Evolutionary conservation across 2,797 vertebrate species (phyloP), one percentile per base, ranked within the genome.

Genomic region (Cynopterus sphinx): DNA sequence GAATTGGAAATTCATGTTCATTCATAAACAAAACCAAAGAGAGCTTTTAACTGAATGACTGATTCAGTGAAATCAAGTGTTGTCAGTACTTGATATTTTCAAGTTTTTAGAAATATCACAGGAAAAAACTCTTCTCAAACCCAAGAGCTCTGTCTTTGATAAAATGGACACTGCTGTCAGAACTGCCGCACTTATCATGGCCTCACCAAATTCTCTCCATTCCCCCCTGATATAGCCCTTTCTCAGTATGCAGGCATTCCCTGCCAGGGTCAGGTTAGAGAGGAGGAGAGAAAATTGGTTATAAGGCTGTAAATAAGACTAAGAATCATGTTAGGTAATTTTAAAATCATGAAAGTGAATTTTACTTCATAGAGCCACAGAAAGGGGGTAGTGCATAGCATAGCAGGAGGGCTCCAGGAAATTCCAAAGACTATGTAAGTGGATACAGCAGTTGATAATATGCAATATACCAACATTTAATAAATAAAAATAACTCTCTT

Each of bases 21-120:
- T 89, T 96, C 21, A 93, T 63, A 87, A 88, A 81, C 6, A 92
- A 78, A 95, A 43, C 19, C 17, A 92, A 26, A 28, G 51, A 78
- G 3, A 57, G 4, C 4, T 24, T 65, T 92, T 73, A 67, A 77
- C 3, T 26, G 87, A 11, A 5, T 15, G 31, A 24, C 22, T 79
- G 26, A 46, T 78, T 92, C 2, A 4, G 21, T 90, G n/a, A 43
- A 67, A 96, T 73, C 57, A 87, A 59, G 3, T 41, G 4, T n/a
- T 26, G 3, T 73, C 43, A 43, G 22, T 86, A 79, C 46, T 21
- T 70, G 26, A 33, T 70, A 70, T 43, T 78, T 90, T 87, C 13
- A 67, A 16, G 33, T 28, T 68, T 93, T 71, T 53, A 46, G 22
- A 94, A 96, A 63, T 67, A 74, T 85, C n/a, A 79, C 13, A 9